Evolutionary conservation across 23 tunicate genomes (phyloP).

Genomic region (Trididemnum nubilum): DNA sequence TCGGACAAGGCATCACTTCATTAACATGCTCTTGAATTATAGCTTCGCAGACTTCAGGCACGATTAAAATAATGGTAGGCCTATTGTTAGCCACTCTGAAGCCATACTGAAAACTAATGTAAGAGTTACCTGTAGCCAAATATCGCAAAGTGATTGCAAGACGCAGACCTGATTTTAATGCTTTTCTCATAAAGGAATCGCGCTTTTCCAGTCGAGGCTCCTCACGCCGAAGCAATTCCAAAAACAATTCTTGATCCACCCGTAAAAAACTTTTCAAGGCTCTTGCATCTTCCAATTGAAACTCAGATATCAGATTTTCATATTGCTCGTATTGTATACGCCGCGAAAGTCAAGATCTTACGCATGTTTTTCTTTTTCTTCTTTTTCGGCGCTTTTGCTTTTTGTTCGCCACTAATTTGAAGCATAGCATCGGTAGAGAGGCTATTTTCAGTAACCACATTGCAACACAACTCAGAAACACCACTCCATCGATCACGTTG

Average conservation of each 20-base stretch:
- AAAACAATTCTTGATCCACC: background rate
- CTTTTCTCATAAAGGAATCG: background rate
- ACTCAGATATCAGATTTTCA: background rate
- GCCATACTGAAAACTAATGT: background rate
- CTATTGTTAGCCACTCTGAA: conserved; percentile 9
- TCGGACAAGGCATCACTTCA: conserved; percentile 1
- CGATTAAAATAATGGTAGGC: conserved; percentile 2
- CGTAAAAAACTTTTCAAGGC: background rate
- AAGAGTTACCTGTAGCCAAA: conserved; percentile 3
- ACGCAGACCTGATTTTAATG: background rate
- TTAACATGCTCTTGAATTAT: background rate
- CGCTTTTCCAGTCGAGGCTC: background rate
- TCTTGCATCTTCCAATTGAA: conserved; percentile 1
- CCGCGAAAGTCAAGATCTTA: background rate
- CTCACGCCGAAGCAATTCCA: background rate
- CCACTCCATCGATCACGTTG: too few species aligned
- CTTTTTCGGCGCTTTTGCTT: background rate
- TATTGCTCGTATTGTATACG: background rate
- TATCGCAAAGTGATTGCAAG: background rate
- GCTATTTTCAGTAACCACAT: too few species aligned
- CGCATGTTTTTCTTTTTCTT: background rate
- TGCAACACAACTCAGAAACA: too few species aligned
- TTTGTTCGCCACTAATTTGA: too few species aligned
- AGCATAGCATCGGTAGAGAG: too few species aligned
- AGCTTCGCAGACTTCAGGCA: conserved; percentile 7